phyloP scores from a whole-genome alignment of 2,113 vertebrate genomes.

The Cochlearius cochlearius region DNA sequence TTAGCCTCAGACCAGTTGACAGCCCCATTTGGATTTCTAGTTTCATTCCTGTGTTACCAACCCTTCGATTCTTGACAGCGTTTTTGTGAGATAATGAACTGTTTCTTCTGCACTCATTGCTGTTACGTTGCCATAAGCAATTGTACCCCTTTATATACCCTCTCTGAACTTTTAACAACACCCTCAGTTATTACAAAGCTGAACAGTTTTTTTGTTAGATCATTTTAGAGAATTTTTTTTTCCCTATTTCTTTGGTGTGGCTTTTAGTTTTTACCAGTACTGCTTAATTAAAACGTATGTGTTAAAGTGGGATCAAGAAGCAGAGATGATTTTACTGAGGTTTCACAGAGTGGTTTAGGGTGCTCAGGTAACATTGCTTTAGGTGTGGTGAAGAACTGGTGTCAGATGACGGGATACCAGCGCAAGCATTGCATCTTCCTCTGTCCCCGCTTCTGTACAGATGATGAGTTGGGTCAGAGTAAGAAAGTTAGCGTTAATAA shows the following conservation, averaged over 20 bases:
- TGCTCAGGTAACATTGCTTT: not conserved
- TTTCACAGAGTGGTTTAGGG: not conserved
- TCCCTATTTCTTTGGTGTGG: not conserved
- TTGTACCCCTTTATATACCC: not conserved
- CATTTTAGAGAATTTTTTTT: not conserved
- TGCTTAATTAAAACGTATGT: not conserved
- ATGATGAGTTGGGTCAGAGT: not conserved
- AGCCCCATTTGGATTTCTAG: not conserved
- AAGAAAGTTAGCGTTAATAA: not conserved
- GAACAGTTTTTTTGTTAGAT: not conserved
- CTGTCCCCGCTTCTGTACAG: not conserved
- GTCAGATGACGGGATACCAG: too few relatives aligned
- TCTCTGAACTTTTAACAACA: not conserved
- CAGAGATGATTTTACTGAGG: not conserved
- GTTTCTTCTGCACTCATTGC: not conserved
- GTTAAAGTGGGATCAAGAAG: not conserved
- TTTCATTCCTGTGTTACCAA: not conserved
- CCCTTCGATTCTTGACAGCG: not conserved
- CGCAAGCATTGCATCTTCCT: rapidly evolving
- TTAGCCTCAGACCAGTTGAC: not conserved
- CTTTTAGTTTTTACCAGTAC: not conserved
- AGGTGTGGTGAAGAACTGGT: not conserved
- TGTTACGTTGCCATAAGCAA: not conserved
- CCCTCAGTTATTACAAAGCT: not conserved
- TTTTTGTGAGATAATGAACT: not conserved